A percentile compares a stretch with the other conserved stretches of the same genome.
Evolutionary conservation across 2,797 vertebrate species (phyloP).

Genomic region (Telmatherina bonti): DNA sequence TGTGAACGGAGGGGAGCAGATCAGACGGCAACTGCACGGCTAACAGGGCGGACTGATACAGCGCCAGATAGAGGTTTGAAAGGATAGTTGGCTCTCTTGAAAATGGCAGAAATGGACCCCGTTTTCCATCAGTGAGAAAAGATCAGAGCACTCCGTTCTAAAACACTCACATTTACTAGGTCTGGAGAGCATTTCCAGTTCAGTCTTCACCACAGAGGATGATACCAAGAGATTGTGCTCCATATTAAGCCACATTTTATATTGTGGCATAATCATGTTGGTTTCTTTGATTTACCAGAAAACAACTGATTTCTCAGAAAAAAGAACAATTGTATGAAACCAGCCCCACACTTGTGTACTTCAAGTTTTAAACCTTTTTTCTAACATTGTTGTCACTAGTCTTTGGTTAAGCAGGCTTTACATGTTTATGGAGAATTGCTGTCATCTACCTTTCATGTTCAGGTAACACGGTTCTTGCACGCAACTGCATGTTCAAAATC

Average conservation of each 20-base stretch:
- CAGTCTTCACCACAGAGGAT: neutral
- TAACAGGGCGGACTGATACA: conserved; percentile 13
- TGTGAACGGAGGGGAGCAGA: conserved; percentile 5
- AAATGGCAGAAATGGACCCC: conserved; percentile 26
- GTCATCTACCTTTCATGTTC: too few species aligned
- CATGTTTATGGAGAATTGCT: too few species aligned
- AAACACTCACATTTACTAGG: neutral
- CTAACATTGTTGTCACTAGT: neutral
- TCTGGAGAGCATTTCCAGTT: neutral
- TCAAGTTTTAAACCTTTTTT: neutral
- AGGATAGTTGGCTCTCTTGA: conserved; percentile 26
- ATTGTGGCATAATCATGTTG: neutral
- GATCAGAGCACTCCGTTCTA: conserved; percentile 5
- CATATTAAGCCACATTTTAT: neutral
- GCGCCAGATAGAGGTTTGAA: conserved; percentile 39
- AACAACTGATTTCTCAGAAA: too few species aligned
- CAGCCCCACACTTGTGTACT: too few species aligned
- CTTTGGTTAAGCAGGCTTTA: too few species aligned
- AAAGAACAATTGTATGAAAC: too few species aligned
- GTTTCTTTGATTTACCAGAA: neutral
- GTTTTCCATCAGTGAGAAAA: neutral
- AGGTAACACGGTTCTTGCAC: too few species aligned
- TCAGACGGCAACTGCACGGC: conserved; percentile 1
- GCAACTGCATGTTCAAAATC: too few species aligned
- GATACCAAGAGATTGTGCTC: neutral